Evolutionary conservation across 35 echinoderm and acorn worm species (phyloP).

Genomic region (Diadema setosum): DNA sequence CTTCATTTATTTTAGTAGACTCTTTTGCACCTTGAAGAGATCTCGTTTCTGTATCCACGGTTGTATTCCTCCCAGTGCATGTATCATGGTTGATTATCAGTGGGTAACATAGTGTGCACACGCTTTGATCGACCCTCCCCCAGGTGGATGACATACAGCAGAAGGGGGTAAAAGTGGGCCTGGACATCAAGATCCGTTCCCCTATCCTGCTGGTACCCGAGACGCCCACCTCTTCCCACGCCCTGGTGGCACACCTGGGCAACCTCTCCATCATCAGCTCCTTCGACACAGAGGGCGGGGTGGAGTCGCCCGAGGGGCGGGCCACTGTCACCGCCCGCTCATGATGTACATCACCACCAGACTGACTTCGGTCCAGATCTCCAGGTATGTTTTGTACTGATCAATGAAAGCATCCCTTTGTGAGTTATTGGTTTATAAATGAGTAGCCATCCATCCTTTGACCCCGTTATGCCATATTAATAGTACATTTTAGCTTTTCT

Average conservation of each 20-base stretch:
- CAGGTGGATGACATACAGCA: constrained; percentile 91
- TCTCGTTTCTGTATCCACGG: no score
- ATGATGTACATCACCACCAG: constrained; percentile 52
- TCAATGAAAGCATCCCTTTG: no score
- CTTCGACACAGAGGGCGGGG: constrained; percentile 47
- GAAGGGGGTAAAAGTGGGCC: constrained; percentile 56
- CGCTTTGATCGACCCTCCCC: background rate
- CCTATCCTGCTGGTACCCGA: constrained; percentile 87
- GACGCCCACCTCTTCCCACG: constrained; percentile 64
- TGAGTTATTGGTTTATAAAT: no score
- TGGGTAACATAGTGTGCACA: background rate
- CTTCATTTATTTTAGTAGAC: no score
- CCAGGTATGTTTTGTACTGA: no score
- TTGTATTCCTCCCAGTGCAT: background rate
- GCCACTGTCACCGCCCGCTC: background rate
- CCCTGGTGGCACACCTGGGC: constrained; percentile 81
- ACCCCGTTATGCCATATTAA: no score
- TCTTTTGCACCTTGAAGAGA: background rate
- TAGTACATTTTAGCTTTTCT: no score
- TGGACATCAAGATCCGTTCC: constrained; percentile 77
- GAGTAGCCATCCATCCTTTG: no score
- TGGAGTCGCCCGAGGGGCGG: background rate
- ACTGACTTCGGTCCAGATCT: constrained; percentile 63
- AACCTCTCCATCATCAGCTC: constrained; percentile 59
- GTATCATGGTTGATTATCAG: background rate